phyloP scores from a whole-genome alignment of 2,797 vertebrate genomes.

The Xerus rutilus region DNA sequence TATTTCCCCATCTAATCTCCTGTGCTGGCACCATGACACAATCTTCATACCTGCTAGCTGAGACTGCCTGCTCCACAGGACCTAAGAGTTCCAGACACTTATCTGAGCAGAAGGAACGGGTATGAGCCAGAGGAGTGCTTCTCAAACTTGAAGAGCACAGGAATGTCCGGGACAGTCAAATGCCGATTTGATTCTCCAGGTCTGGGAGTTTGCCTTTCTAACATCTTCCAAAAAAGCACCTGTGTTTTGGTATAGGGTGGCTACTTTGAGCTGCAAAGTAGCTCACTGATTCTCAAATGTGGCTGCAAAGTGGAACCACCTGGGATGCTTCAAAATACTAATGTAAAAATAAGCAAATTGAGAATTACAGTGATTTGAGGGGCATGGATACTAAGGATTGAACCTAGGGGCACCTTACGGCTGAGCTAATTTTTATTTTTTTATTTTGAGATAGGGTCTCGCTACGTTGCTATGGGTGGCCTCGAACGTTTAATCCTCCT shows the following conservation, averaged over 20 bases:
- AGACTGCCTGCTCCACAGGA: accelerated
- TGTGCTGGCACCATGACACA: too few relatives aligned
- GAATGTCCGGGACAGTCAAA: background rate
- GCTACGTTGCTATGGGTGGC: too few relatives aligned
- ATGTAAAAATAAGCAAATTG: too few relatives aligned
- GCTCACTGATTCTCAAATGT: background rate
- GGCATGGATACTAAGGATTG: too few relatives aligned
- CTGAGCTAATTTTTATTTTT: too few relatives aligned
- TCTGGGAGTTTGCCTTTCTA: background rate
- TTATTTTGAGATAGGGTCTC: too few relatives aligned
- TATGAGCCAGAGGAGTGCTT: accelerated
- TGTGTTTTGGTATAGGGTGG: accelerated
- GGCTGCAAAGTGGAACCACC: accelerated
- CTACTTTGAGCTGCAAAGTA: background rate
- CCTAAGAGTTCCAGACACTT: background rate
- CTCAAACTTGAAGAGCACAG: too few relatives aligned
- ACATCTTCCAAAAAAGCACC: accelerated
- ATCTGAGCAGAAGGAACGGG: background rate
- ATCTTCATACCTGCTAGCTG: background rate
- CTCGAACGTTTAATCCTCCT: too few relatives aligned
- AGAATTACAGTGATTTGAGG: background rate
- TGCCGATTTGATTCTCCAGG: background rate
- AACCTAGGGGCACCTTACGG: too few relatives aligned
- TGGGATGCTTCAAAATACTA: accelerated
- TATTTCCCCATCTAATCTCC: background rate